These are phyloP conservation scores for Meloidogyne exigua DNA, from an alignment of 1,140 invertebrate species.

Conservation along the genomic window DNA sequence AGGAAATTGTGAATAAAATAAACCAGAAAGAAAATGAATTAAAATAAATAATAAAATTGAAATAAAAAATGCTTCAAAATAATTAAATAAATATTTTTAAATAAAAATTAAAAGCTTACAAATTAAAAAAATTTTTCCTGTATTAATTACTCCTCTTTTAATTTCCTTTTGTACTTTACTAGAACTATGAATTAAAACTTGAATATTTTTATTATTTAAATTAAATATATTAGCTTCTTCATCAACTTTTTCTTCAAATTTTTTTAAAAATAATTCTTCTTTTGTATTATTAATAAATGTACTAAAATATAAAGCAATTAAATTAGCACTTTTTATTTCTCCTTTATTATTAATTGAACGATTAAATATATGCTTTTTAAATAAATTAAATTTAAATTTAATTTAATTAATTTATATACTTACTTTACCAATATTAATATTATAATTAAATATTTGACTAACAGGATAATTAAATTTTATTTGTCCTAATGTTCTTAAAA, in stretches of 20 bases:
- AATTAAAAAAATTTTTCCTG: neutral
- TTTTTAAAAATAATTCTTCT: constrained; percentile 17
- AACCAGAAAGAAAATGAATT: constrained; percentile 35
- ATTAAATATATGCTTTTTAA: constrained; percentile 36
- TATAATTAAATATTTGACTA: constrained; percentile 40
- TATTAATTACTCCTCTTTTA: constrained; percentile 27
- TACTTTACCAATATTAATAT: constrained; percentile 45
- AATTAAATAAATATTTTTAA: neutral
- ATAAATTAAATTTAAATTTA: neutral
- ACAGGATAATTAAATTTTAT: constrained; percentile 38
- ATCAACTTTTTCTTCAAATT: constrained; percentile 9
- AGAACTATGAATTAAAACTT: constrained; percentile 37
- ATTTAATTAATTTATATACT: neutral
- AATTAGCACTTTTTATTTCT: constrained; percentile 34
- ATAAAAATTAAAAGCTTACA: neutral
- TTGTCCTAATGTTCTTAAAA: constrained; percentile 18
- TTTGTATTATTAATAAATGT: constrained; percentile 30
- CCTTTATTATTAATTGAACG: constrained; percentile 28
- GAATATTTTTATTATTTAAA: constrained; percentile 14
- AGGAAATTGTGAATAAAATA: constrained; percentile 26
- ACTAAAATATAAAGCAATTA: constrained; percentile 40
- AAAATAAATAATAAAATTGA: constrained; percentile 33
- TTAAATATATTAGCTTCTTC: neutral
- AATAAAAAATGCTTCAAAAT: constrained; percentile 27
- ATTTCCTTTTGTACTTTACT: constrained; percentile 43